phyloP scores from a whole-genome alignment of 2,113 vertebrate genomes.

The Vulpes lagopus region DNA sequence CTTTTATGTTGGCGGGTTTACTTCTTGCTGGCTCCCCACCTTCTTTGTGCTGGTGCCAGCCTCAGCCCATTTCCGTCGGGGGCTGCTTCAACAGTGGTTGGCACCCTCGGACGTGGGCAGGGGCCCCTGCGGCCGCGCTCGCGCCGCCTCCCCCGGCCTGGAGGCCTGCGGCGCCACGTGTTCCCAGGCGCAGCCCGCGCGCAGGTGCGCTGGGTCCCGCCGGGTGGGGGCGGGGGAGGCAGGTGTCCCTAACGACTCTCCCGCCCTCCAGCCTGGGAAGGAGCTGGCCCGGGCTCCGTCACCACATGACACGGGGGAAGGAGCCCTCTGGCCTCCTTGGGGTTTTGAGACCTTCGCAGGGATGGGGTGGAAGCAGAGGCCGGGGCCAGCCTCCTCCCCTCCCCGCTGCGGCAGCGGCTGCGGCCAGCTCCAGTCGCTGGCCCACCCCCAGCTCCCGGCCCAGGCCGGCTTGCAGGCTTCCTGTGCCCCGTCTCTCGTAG shows the following conservation, averaged over 20 bases:
- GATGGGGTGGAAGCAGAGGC: neutral
- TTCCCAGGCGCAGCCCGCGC: conserved; percentile 58
- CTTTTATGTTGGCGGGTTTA: neutral
- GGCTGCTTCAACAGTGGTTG: neutral
- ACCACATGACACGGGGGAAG: conserved; percentile 58
- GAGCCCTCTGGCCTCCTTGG: neutral
- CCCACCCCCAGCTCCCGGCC: neutral
- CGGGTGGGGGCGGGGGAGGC: conserved; percentile 2
- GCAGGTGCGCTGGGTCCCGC: conserved; percentile 56
- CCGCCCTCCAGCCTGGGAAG: conserved; percentile 10
- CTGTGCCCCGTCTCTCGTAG: neutral
- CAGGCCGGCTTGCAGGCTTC: neutral
- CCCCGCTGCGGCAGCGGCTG: too few relatives aligned
- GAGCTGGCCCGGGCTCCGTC: neutral
- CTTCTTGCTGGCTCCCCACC: neutral
- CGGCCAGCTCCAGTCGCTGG: rapidly evolving
- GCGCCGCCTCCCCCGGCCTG: neutral
- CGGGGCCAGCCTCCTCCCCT: neutral
- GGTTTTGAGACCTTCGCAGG: neutral
- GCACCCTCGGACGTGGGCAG: too few relatives aligned
- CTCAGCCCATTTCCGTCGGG: neutral
- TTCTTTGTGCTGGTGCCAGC: neutral
- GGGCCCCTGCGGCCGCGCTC: rapidly evolving
- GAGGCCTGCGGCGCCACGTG: rapidly evolving
- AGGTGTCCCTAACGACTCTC: conserved; percentile 80